Percentiles rank a stretch among this genome's conserved stretches.
Evolutionary conservation across 2,797 vertebrate species (phyloP).

Genomic region (Hippoglossus hippoglossus): DNA sequence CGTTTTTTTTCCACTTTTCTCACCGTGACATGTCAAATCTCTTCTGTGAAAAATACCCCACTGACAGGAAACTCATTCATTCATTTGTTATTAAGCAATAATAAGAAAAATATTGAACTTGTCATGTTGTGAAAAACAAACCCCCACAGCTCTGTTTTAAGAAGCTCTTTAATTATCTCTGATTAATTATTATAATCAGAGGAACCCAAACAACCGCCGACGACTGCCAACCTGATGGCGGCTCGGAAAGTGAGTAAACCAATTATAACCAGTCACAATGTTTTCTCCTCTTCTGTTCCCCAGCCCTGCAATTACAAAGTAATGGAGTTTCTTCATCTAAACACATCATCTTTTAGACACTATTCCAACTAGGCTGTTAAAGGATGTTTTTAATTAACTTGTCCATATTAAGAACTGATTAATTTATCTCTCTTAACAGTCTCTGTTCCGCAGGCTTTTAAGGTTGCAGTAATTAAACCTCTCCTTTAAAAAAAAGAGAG

Average conservation of each 20-base stretch:
- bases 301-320: no score
- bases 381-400: no score
- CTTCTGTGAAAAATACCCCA: no score
- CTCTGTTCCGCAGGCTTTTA: no score
- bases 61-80: no score
- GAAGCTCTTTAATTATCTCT: conserved; percentile 6
- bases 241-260: neutral
- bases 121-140: neutral
- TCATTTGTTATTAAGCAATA: no score
- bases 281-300: neutral
- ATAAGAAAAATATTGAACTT: neutral
- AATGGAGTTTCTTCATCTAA: neutral
- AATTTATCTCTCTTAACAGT: no score
- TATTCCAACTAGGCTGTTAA: neutral
- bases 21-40: no score
- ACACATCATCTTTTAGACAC: neutral
- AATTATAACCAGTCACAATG: neutral
- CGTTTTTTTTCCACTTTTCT: no score
- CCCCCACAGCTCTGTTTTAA: neutral
- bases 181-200: conserved; percentile 12
- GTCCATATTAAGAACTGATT: no score
- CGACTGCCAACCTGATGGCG: conserved; percentile 9
- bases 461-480: no score
- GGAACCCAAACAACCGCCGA: conserved; percentile 14
- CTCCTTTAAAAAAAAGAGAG: no score